phyloP scores from a whole-genome alignment of 2,797 vertebrate genomes.

The Thaleichthys pacificus region DNA sequence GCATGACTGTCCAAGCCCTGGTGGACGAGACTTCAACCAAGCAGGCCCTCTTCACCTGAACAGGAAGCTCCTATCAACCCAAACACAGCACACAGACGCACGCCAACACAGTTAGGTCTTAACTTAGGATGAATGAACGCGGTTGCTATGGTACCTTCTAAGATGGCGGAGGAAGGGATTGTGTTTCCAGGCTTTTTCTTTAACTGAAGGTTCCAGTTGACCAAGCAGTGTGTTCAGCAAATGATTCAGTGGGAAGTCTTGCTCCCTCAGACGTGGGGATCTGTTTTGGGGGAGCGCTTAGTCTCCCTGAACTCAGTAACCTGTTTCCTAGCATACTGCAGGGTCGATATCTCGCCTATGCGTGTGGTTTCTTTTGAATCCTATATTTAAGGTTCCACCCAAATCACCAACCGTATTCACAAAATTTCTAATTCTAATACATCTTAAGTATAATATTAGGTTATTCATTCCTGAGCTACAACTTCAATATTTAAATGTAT shows the following conservation, averaged over 20 bases:
- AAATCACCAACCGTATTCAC: background rate
- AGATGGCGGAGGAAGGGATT: background rate
- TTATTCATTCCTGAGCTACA: conserved; percentile 30
- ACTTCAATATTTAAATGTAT: conserved; percentile 88
- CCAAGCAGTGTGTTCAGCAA: no score
- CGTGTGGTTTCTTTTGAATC: background rate
- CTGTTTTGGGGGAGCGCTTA: background rate
- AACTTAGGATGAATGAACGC: conserved; percentile 2
- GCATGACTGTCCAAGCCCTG: conserved; percentile 87
- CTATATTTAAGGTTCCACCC: background rate
- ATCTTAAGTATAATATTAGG: background rate
- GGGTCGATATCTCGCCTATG: background rate
- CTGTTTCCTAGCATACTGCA: background rate
- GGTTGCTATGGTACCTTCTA: conserved; percentile 14
- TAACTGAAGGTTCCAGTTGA: background rate
- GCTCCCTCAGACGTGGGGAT: no score
- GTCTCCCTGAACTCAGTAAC: background rate
- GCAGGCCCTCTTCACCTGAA: conserved; percentile 70
- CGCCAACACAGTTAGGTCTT: background rate
- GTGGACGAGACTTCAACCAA: conserved; percentile 79
- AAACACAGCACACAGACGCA: background rate
- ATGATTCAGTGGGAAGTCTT: no score
- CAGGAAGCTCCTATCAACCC: background rate
- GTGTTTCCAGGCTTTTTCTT: conserved; percentile 7
- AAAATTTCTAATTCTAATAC: background rate